Percentiles rank a stretch among this genome's conserved stretches.
Conservation (phyloP, 2,797 vertebrate species). For the Delichon dasypus region DNA sequence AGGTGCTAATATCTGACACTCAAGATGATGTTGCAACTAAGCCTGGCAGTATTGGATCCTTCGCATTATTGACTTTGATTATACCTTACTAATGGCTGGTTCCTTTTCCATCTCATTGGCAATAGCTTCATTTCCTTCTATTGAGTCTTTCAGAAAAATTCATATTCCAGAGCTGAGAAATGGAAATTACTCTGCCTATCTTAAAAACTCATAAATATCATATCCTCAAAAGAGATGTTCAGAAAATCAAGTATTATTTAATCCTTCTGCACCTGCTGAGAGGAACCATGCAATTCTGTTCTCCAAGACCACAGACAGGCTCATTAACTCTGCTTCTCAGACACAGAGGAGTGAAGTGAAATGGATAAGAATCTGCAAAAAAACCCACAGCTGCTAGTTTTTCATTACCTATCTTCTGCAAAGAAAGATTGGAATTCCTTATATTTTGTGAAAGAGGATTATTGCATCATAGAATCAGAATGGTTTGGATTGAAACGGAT, state of each 20-base stretch:
- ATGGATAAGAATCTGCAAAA: not conserved
- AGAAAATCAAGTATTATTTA: not conserved
- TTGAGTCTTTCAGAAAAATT: not conserved
- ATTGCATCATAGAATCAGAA: not conserved
- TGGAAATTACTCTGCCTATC: not conserved
- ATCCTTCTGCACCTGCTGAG: not conserved
- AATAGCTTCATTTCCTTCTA: not conserved
- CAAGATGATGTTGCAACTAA: not conserved
- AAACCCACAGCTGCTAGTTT: not conserved
- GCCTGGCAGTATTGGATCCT: not conserved
- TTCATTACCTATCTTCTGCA: not conserved
- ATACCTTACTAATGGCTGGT: not conserved
- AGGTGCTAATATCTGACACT: not conserved
- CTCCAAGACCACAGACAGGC: not conserved
- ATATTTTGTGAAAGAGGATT: not conserved
- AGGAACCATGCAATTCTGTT: not conserved
- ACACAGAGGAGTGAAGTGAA: not conserved
- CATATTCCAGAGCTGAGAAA: not conserved
- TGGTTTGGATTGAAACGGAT: not conserved
- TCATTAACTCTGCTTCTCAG: not conserved
- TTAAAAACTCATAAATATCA: not conserved
- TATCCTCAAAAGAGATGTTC: not conserved
- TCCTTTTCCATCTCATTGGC: not conserved
- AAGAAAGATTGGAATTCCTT: not conserved
- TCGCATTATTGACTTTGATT: not conserved